Evolutionary conservation across 1,140 invertebrate genomes (phyloP).

Genomic region (Drosophila equinoxialis): DNA sequence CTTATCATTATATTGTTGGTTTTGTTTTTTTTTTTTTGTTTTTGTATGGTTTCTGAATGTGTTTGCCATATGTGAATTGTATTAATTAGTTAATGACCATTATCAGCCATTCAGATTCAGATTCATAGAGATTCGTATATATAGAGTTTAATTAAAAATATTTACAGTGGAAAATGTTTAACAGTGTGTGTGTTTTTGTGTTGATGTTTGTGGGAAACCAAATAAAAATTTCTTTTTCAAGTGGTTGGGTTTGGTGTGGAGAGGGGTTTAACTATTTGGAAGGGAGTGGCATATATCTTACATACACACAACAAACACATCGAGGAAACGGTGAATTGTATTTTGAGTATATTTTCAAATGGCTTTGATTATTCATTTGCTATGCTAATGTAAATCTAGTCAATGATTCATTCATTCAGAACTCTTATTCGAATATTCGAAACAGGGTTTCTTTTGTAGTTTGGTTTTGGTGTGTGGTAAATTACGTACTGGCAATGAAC

Average conservation of each 20-base stretch:
- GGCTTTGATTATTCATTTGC: constrained; percentile 27
- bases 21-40: constrained; percentile 1
- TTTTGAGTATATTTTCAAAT: constrained; percentile 24
- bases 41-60: constrained; percentile 4
- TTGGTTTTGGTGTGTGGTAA: constrained; percentile 23
- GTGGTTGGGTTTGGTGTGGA: neutral
- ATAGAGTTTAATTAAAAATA: constrained; percentile 66
- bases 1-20: constrained; percentile 22
- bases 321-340: constrained; percentile 50
- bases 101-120: constrained; percentile 38
- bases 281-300: constrained; percentile 1
- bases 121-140: constrained; percentile 34
- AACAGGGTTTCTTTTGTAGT: constrained; percentile 50
- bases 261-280: constrained; percentile 19
- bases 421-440: constrained; percentile 65
- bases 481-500: constrained; percentile 58
- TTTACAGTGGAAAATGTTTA: constrained; percentile 74
- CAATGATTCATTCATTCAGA: constrained; percentile 48
- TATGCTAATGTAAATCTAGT: constrained; percentile 38
- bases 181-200: constrained; percentile 39
- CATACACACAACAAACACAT: constrained; percentile 48
- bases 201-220: constrained; percentile 32
- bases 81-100: constrained; percentile 62
- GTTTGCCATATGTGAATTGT: constrained; percentile 42
- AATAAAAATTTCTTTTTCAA: constrained; percentile 42